Evolutionary conservation across 2,113 vertebrate species (phyloP).

Genomic region (Corythoichthys intestinalis): DNA sequence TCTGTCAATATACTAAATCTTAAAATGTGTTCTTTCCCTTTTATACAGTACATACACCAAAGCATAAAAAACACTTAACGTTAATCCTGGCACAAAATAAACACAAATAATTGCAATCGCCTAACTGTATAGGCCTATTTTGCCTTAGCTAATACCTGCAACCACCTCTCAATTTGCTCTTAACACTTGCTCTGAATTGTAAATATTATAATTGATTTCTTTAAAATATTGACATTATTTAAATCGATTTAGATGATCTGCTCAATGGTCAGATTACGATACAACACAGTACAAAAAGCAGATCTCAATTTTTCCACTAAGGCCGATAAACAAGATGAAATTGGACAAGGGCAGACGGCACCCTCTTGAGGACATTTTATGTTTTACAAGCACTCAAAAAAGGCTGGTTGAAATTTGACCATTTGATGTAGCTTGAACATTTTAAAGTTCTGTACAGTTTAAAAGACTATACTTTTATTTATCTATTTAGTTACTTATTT

Average conservation of each 20-base stretch:
- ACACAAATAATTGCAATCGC: neutral
- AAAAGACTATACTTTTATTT: too few species aligned
- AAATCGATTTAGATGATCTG: too few species aligned
- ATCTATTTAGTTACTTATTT: too few species aligned
- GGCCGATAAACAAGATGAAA: neutral
- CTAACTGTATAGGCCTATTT: neutral
- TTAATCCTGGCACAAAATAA: neutral
- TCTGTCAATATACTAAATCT: neutral
- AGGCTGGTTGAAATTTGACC: neutral
- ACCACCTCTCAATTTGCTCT: too few species aligned
- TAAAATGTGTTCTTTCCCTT: neutral
- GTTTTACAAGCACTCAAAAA: neutral
- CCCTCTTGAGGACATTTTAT: neutral
- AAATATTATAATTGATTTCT: too few species aligned
- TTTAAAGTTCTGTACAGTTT: too few species aligned
- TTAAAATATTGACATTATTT: too few species aligned
- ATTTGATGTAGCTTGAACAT: neutral
- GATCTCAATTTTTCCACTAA: neutral
- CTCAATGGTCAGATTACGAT: too few species aligned
- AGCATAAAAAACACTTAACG: neutral
- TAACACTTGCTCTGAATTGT: too few species aligned
- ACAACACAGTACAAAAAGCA: too few species aligned
- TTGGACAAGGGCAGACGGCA: neutral
- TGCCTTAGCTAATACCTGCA: neutral
- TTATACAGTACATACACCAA: neutral